Percentiles rank a stretch among this genome's conserved stretches.
phyloP scores from a whole-genome alignment of 2,113 vertebrate genomes.

The Oryzias celebensis region DNA sequence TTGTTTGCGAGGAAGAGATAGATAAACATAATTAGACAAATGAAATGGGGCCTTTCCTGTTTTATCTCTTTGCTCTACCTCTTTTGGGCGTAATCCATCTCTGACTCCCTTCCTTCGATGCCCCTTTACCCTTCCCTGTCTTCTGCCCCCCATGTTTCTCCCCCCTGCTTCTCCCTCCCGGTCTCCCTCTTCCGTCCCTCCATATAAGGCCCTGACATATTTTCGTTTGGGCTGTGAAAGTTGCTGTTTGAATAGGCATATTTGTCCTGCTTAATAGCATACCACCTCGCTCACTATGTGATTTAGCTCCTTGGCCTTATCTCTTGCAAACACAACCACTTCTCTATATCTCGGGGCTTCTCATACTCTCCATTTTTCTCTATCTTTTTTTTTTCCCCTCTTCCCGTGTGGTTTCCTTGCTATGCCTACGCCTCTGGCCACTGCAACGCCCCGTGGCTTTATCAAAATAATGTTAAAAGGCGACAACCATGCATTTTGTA shows the following conservation, averaged over 20 bases:
- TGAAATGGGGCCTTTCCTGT: conserved; percentile 60
- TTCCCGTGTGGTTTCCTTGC: conserved; percentile 23
- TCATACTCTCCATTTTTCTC: conserved; percentile 43
- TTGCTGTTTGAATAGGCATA: conserved; percentile 81
- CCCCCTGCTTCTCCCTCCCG: conserved; percentile 3
- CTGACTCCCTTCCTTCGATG: conserved; percentile 39
- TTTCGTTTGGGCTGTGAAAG: conserved; percentile 71
- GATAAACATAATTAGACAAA: conserved; percentile 79
- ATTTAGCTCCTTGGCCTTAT: conserved; percentile 77
- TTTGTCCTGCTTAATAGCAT: conserved; percentile 82
- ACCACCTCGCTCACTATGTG: conserved; percentile 69
- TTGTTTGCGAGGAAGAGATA: conserved; percentile 66
- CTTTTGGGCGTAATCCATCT: conserved; percentile 65
- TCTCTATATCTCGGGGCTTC: conserved; percentile 66
- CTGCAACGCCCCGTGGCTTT: conserved; percentile 46
- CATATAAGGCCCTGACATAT: conserved; percentile 45
- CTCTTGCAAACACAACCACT: conserved; percentile 77
- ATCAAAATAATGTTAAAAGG: conserved; percentile 53
- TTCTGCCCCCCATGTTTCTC: conserved; percentile 39
- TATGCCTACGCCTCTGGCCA: conserved; percentile 52
- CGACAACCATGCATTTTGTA: conserved; percentile 47
- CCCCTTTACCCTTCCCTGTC: conserved; percentile 56
- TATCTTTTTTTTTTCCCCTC: conserved; percentile 5
- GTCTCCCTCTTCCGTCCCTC: conserved; percentile 20
- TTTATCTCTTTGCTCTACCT: conserved; percentile 65